These are phyloP conservation scores for Bimastos eiseni DNA, from an alignment of 2,888 invertebrate genomes.

Conservation along the genomic window DNA sequence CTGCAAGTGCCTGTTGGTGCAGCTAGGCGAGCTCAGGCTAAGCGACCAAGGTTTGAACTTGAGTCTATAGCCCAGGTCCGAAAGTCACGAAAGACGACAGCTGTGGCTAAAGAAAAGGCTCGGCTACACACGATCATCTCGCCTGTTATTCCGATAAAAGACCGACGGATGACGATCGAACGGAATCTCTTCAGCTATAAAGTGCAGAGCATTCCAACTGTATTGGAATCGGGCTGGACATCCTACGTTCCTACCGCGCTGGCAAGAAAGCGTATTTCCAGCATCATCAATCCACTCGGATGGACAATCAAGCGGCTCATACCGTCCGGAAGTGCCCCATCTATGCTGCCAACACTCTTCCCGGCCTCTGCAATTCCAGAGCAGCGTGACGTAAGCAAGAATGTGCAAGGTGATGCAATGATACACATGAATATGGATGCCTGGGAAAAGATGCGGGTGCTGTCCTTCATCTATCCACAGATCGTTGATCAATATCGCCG, in stretches of 20 bases:
- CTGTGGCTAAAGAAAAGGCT: neutral
- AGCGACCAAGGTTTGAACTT: neutral
- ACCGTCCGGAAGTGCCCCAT: neutral
- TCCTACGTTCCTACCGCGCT: neutral
- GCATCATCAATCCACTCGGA: neutral
- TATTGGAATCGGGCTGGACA: neutral
- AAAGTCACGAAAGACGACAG: neutral
- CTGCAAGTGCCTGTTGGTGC: neutral
- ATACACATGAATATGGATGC: neutral
- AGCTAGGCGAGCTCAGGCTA: neutral
- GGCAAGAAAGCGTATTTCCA: neutral
- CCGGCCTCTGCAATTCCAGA: neutral
- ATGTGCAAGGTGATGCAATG: neutral
- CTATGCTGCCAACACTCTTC: neutral
- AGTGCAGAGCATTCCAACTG: neutral
- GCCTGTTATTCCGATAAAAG: neutral
- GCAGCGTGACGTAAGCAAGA: neutral
- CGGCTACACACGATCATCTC: conserved; percentile 14
- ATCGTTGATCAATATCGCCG: conserved; percentile 43
- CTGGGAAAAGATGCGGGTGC: conserved; percentile 28
- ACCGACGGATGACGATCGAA: neutral
- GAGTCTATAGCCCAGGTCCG: neutral
- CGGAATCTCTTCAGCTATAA: neutral
- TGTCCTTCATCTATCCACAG: conserved; percentile 42
- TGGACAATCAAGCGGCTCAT: neutral